phyloP scores from a whole-genome alignment of 2,113 vertebrate genomes.

The Lycaon pictus region DNA sequence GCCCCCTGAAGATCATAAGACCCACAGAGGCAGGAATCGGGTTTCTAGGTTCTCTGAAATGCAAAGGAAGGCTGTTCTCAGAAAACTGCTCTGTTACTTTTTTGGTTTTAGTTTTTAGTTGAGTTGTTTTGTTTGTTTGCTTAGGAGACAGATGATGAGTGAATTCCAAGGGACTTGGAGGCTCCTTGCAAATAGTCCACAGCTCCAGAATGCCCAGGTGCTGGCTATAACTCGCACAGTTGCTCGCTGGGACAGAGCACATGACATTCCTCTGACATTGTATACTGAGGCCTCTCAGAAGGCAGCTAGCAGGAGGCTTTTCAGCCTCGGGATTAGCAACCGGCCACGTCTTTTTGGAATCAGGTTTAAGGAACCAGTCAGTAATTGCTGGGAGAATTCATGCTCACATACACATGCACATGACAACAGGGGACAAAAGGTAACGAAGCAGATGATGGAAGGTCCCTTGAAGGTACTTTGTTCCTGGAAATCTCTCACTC shows the following conservation, averaged over 20 bases:
- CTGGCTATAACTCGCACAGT: background rate
- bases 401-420: no score
- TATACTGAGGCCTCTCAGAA: background rate
- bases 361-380: background rate
- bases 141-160: background rate
- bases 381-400: background rate
- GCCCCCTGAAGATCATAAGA: background rate
- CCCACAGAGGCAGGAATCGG: background rate
- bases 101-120: background rate
- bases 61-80: background rate
- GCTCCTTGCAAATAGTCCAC: background rate
- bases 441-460: background rate
- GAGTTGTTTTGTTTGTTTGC: background rate
- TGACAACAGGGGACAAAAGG: background rate
- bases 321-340: background rate
- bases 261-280: no score
- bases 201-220: background rate
- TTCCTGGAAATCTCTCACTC: conserved; percentile 37
- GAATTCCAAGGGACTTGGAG: background rate
- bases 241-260: background rate
- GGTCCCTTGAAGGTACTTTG: background rate
- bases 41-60: conserved; percentile 5
- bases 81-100: background rate
- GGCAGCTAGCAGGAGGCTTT: background rate
- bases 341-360: background rate